Evolutionary conservation across 2,797 vertebrate genomes (phyloP).

Genomic region (Chiroxiphia lanceolata): DNA sequence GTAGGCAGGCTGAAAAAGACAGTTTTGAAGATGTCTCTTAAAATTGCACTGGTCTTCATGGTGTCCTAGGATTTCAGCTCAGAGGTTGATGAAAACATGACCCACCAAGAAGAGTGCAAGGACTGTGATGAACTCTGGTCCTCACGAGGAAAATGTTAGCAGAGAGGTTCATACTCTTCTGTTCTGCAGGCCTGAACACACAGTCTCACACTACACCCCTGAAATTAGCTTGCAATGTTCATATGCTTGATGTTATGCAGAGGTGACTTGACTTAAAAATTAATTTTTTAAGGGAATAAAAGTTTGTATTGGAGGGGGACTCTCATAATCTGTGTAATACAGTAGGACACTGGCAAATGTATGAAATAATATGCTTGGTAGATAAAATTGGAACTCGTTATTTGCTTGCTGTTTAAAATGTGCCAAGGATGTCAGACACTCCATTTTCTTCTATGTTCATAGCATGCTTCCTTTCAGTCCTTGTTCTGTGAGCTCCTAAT

Average conservation of each 20-base stretch:
- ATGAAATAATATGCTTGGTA: not conserved
- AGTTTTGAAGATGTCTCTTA: not conserved
- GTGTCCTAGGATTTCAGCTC: not conserved
- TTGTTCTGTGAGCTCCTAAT: not conserved
- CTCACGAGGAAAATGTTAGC: not conserved
- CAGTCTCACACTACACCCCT: not conserved
- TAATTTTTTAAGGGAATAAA: slow-evolving; percentile 19
- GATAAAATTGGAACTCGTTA: not conserved
- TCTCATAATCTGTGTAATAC: slow-evolving; percentile 6
- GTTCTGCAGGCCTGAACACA: not conserved
- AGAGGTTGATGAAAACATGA: not conserved
- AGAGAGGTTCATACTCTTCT: not conserved
- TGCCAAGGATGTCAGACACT: not conserved
- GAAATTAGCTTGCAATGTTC: not conserved
- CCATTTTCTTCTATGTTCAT: not conserved
- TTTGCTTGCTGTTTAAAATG: not conserved
- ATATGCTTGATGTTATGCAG: slow-evolving; percentile 1
- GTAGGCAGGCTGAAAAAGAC: not conserved
- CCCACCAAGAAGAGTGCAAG: not conserved
- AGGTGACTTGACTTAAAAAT: not conserved
- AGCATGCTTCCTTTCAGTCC: not conserved
- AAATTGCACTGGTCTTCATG: not conserved
- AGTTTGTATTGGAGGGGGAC: not conserved
- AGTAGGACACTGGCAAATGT: not conserved
- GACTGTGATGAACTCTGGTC: not conserved